Conservation (phyloP, 1,140 invertebrate species). For the Maniola jurtina region DNA sequence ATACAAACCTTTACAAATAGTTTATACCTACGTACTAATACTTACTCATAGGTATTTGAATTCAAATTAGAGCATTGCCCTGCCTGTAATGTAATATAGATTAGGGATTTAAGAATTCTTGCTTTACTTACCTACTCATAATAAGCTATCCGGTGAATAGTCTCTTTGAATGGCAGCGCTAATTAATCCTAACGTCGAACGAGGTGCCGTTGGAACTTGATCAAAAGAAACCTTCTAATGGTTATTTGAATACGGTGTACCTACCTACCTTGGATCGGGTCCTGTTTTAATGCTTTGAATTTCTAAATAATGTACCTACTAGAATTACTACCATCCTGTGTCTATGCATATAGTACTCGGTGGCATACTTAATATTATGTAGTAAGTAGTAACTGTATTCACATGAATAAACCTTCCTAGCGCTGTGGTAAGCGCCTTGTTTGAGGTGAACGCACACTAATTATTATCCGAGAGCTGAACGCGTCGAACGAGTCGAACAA, state of each 20-base stretch:
- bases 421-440: too few species aligned
- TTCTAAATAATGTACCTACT: slow-evolving; percentile 2
- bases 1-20: too few species aligned
- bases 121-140: slow-evolving; percentile 16
- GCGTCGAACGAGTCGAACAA: too few species aligned
- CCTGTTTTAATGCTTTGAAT: slow-evolving; percentile 25
- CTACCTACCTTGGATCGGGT: slow-evolving; percentile 36
- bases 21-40: neutral
- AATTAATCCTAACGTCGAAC: slow-evolving; percentile 68
- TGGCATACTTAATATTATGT: too few species aligned
- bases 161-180: slow-evolving; percentile 63
- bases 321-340: neutral
- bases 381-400: too few species aligned
- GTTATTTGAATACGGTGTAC: slow-evolving; percentile 65
- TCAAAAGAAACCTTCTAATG: slow-evolving; percentile 70
- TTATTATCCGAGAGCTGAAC: too few species aligned
- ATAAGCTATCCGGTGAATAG: slow-evolving; percentile 43
- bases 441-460: too few species aligned
- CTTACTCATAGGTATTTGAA: neutral
- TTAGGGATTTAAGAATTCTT: slow-evolving; percentile 31
- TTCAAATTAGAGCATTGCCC: slow-evolving; percentile 10
- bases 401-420: too few species aligned
- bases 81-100: slow-evolving; percentile 26
- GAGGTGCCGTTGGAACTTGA: slow-evolving; percentile 48
- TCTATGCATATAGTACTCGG: neutral